Evolutionary conservation across 1,140 invertebrate genomes (phyloP).

Genomic region (Anthonomus grandis): DNA sequence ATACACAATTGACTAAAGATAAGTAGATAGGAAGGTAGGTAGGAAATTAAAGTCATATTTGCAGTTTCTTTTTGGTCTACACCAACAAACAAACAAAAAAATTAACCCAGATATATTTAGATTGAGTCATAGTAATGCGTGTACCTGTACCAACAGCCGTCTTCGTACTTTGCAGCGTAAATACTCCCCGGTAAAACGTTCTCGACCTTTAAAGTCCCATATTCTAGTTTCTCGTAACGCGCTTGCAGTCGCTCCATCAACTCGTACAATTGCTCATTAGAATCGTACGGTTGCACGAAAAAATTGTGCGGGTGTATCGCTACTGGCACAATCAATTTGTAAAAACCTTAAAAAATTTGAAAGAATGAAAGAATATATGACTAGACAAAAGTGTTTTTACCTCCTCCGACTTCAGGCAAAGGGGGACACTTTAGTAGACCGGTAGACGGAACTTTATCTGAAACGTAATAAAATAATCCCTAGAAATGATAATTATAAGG

Average conservation of each 20-base stretch:
- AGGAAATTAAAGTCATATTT: too few relatives aligned
- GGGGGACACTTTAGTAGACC: conserved; percentile 12
- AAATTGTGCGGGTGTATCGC: conserved; percentile 48
- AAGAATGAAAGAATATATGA: conserved; percentile 2
- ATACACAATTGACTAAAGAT: too few relatives aligned
- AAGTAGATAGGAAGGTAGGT: too few relatives aligned
- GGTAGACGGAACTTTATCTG: conserved; percentile 3
- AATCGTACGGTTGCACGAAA: conserved; percentile 42
- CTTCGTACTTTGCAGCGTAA: conserved; percentile 43
- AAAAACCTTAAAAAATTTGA: conserved; percentile 19
- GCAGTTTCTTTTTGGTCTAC: too few relatives aligned
- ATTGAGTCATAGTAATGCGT: too few relatives aligned
- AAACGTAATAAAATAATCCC: too few relatives aligned
- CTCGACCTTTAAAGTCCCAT: conserved; percentile 35
- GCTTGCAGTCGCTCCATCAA: conserved; percentile 41
- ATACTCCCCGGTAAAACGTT: conserved; percentile 43
- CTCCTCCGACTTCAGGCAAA: conserved; percentile 4
- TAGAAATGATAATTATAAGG: too few relatives aligned
- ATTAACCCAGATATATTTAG: too few relatives aligned
- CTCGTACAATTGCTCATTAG: conserved; percentile 25
- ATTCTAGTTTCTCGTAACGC: conserved; percentile 30
- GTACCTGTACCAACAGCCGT: conserved; percentile 46
- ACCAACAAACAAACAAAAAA: too few relatives aligned
- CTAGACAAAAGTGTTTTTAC: not conserved
- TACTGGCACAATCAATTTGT: conserved; percentile 40